These are phyloP conservation scores for Drosophila bocki DNA, from an alignment of 1,140 invertebrate species.

Conservation along the genomic window DNA sequence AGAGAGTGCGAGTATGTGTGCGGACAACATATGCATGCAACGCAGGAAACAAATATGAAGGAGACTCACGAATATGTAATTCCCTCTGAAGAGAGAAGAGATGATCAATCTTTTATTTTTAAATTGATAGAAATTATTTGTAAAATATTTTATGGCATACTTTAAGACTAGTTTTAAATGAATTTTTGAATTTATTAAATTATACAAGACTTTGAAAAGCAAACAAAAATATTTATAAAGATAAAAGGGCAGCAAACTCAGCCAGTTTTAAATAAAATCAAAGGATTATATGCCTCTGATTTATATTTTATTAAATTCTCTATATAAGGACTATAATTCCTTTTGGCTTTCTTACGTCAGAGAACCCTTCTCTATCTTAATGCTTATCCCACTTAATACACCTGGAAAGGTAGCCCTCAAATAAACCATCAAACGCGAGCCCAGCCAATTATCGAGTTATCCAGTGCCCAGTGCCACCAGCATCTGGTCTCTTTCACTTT, in stretches of 20 bases:
- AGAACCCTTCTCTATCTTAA: not conserved
- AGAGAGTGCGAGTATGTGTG: conserved; percentile 17
- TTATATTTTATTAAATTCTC: not conserved
- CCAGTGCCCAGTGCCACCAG: conserved; percentile 16
- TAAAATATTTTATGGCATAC: not conserved
- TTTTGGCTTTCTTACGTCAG: not conserved
- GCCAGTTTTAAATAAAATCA: not conserved
- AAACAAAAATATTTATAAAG: not conserved
- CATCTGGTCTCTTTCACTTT: conserved; percentile 46
- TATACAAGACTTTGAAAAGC: too few relatives aligned
- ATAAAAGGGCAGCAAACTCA: not conserved
- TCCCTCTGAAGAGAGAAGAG: not conserved
- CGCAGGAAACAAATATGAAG: conserved; percentile 30
- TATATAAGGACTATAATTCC: not conserved
- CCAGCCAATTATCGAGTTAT: conserved; percentile 42
- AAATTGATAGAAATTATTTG: not conserved
- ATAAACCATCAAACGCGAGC: conserved; percentile 29
- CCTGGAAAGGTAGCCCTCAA: conserved; percentile 22
- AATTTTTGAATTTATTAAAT: not conserved
- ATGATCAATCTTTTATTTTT: too few relatives aligned
- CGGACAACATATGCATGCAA: conserved; percentile 60
- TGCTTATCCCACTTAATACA: conserved; percentile 7
- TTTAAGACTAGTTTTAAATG: accelerated
- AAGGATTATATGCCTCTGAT: not conserved
- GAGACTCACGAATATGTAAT: conserved; percentile 21